Base-by-base conservation (phyloP, 2,113 vertebrate species). In the Caranx melampygus region DNA sequence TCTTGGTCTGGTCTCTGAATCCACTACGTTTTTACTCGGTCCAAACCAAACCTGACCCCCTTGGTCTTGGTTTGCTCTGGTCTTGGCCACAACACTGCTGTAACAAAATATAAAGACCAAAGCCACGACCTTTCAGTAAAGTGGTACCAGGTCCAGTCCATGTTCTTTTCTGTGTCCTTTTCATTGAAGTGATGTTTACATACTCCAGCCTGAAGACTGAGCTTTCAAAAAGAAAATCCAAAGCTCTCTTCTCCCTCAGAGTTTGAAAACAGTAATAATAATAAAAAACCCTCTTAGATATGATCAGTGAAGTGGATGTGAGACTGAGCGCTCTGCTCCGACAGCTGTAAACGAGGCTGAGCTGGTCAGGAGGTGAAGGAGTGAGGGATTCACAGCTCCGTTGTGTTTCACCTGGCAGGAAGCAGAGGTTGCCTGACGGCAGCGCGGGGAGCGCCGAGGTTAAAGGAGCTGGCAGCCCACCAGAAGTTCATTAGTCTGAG, bases 401-500 rank as follows among this genome's bases (percentile, higher is more conserved):
- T 33, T 5, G 49, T 72, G 87, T 72, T 82, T 69, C 66, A 47
- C 76, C 83, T 74, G 82, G 70, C 84, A 85, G 72, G 57, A 79
- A 66, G 49, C 79, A 82, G 73, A 81, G 73, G 79, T 79, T 84
- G 45, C 67, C 6, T 42, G 66, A 60, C 59, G 34, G 62, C 37
- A 83, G 81, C 51, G 3, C 51, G 55, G 82, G 84, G 82, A 79
- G 55, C 21, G 15, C 4, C 58, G 78, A 76, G 83, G 83, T 76
- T 45, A 76, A 26, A 85, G 47, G 21, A 73, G 34, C 80, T 88
- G 85, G 86, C 83, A 55, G 4, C 37, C 2, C 75, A 81, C 70
- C 87, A 74, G 47, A 68, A 42, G 79, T 78, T 82, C 78, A 85
- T 88, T 78, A 80, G 45, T 78, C 75, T 60, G 59, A 82, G 71